A percentile compares a stretch with the other conserved stretches of the same genome.
Evolutionary conservation across 2,888 invertebrate genomes (phyloP).

Genomic region (Tromatobia lineatoria): DNA sequence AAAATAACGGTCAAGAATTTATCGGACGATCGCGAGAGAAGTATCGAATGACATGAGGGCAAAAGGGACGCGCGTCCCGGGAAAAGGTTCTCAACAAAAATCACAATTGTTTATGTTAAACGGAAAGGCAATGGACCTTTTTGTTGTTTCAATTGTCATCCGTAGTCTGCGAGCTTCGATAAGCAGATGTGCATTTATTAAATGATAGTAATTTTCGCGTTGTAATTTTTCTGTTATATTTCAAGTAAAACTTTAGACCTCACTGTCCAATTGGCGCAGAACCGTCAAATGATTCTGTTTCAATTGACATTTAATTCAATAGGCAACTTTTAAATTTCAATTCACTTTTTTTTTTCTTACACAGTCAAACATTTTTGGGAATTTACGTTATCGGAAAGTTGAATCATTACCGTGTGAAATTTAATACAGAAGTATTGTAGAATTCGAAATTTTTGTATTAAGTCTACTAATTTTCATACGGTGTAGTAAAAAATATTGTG

Average conservation of each 20-base stretch:
- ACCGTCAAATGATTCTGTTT: no score
- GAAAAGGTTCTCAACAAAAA: constrained; percentile 52
- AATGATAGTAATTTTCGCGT: not conserved
- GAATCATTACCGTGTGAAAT: no score
- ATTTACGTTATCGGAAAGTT: no score
- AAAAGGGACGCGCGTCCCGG: constrained; percentile 67
- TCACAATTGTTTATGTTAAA: constrained; percentile 65
- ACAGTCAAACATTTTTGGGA: no score
- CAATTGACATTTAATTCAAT: not conserved
- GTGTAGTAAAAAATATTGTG: no score
- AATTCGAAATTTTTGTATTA: no score
- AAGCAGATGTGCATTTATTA: not conserved
- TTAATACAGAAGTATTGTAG: no score
- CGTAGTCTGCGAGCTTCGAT: not conserved
- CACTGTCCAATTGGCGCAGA: no score
- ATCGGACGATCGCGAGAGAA: constrained; percentile 62
- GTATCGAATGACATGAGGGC: constrained; percentile 69
- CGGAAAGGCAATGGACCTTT: not conserved
- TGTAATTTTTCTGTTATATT: no score
- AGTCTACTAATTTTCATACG: no score
- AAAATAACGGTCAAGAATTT: constrained; percentile 47
- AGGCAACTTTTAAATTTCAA: not conserved
- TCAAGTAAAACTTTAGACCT: no score
- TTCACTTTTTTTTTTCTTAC: not conserved
- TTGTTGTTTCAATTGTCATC: not conserved